phyloP scores from a whole-genome alignment of 2,113 vertebrate genomes.

The Merops nubicus region DNA sequence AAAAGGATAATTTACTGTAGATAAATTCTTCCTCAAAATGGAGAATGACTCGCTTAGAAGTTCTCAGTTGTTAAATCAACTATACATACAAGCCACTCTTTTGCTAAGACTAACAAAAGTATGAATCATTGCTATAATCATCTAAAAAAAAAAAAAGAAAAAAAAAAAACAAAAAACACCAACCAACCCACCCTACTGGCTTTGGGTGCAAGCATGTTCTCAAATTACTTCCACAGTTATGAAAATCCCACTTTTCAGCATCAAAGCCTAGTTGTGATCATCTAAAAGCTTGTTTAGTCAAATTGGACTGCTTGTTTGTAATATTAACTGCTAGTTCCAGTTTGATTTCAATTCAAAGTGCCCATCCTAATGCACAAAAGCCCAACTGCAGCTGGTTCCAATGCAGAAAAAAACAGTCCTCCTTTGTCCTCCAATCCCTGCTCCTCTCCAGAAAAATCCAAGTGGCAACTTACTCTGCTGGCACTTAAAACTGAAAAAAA shows the following conservation, averaged over 20 bases:
- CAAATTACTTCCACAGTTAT: constrained; percentile 14
- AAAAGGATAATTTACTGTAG: not conserved
- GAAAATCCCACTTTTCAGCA: constrained; percentile 44
- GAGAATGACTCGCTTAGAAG: not conserved
- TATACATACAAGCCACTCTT: not conserved
- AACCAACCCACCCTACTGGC: not conserved
- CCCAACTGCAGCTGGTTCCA: constrained; percentile 17
- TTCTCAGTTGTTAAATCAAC: constrained; percentile 7
- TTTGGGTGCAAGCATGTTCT: constrained; percentile 32
- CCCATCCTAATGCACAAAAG: constrained; percentile 32
- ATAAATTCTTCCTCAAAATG: not conserved
- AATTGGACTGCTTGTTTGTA: constrained; percentile 18
- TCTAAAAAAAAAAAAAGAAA: not conserved
- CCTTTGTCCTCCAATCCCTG: not conserved
- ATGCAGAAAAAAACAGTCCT: not conserved
- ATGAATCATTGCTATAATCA: constrained; percentile 38
- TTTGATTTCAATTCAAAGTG: constrained; percentile 34
- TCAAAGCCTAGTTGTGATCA: constrained; percentile 3
- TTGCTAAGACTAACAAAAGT: not conserved
- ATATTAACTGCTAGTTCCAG: constrained; percentile 44
- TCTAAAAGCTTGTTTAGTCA: constrained; percentile 45
- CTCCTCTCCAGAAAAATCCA: not conserved
- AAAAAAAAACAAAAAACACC: not conserved
- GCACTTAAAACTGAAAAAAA: not conserved
- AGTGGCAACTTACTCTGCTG: not conserved